Evolutionary conservation across 1,140 invertebrate species (phyloP), one percentile per base, ranked within the genome.

Genomic region (Drepana arcuata): DNA sequence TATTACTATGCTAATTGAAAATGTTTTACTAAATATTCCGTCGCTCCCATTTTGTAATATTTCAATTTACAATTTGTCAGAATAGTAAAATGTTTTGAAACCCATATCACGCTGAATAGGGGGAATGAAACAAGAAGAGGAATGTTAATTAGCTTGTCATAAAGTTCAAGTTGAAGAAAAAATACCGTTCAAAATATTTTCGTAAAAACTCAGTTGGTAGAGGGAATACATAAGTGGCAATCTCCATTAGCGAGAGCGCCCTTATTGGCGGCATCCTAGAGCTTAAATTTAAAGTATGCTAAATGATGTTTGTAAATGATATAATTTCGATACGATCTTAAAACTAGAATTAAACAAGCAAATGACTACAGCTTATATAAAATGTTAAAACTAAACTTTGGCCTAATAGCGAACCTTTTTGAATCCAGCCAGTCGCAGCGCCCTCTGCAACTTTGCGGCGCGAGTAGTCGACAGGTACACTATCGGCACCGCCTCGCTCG

Each of bases 381-480:
- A n/a, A n/a, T n/a, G n/a, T n/a, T n/a, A n/a, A n/a, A n/a, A n/a
- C n/a, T n/a, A n/a, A n/a, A n/a, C n/a, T n/a, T n/a, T n/a, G n/a
- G n/a, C n/a, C n/a, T 21, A 21, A 34, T 29, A 33, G 50, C 69
- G 34, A 36, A 82, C 78, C 74, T 79, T 75, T 70, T 78, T 77
- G 38, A 67, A 65, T 26, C 75, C 72, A 11, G 57, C 68, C 31
- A 71, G 55, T 34, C 63, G 53, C 11, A 78, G 55, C 0, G 74
- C 60, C 30, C 78, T 52, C 49, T 78, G 71, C 44, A 82, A 48
- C 34, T 59, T 60, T 14, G 78, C 75, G 2, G 72, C 75, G 11
- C 71, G 57, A 26, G 58, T 66, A 13, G 67, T 67, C 12, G 71
- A 62, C 50, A 82, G 65, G 50, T 80, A 80, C 41, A 82, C 78